phyloP scores from a whole-genome alignment of 2,113 vertebrate genomes.

The Phoxinus phoxinus region DNA sequence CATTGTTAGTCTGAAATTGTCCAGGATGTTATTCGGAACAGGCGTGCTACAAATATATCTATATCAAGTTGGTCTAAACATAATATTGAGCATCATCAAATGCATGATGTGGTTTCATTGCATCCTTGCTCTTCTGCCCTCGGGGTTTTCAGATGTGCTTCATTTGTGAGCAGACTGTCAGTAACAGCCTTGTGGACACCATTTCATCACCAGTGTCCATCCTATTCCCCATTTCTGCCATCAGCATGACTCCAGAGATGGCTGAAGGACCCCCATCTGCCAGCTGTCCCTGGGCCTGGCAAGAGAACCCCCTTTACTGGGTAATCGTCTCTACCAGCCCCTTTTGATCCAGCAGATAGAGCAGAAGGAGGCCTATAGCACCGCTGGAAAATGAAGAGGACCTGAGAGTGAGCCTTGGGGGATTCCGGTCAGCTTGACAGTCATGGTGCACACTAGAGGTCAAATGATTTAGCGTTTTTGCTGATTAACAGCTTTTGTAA shows the following conservation, averaged over 20 bases:
- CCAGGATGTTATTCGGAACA: background rate
- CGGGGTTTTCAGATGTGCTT: background rate
- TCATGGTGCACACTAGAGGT: background rate
- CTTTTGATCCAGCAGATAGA: slow-evolving; percentile 66
- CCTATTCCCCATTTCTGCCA: slow-evolving; percentile 52
- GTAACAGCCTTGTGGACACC: background rate
- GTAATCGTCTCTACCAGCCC: slow-evolving; percentile 58
- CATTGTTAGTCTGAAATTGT: background rate
- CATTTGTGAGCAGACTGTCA: background rate
- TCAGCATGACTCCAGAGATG: slow-evolving; percentile 54
- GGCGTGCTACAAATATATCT: background rate
- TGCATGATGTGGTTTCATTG: slow-evolving; percentile 18
- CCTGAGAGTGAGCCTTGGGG: background rate
- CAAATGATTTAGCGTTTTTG: background rate
- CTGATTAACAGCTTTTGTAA: background rate
- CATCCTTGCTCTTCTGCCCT: slow-evolving; percentile 2
- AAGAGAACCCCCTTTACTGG: slow-evolving; percentile 51
- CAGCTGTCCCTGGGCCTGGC: slow-evolving; percentile 65
- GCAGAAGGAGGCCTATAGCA: slow-evolving; percentile 24
- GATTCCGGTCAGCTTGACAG: background rate
- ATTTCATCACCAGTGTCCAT: slow-evolving; percentile 47
- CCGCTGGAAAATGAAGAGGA: slow-evolving; percentile 38
- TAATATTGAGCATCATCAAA: background rate
- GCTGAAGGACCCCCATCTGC: slow-evolving; percentile 62
- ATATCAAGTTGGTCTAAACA: background rate